phyloP scores from a whole-genome alignment of 92 coral and sea anemone species.

The Siderastrea siderea region DNA sequence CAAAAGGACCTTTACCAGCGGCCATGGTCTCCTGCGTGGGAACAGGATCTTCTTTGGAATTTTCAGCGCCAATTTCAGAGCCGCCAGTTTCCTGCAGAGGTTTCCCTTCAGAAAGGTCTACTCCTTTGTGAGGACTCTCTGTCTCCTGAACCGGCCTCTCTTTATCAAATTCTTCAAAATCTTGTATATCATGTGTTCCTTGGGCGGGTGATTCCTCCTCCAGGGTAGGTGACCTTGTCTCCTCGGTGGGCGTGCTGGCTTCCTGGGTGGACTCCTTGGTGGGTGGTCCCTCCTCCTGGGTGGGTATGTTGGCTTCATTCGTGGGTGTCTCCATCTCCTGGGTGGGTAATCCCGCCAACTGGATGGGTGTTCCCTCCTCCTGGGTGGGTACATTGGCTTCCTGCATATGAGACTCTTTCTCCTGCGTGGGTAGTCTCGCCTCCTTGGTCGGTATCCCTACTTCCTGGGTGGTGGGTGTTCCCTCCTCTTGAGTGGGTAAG shows the following conservation, averaged over 20 bases:
- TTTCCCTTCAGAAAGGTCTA: background rate
- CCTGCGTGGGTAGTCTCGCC: background rate
- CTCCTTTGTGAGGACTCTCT: background rate
- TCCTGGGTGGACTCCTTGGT: background rate
- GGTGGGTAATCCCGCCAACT: background rate
- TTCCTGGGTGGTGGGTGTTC: background rate
- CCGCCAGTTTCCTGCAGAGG: background rate
- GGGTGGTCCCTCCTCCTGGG: background rate
- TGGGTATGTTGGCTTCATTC: background rate
- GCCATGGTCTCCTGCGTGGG: background rate
- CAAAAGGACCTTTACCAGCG: slow-evolving; percentile 5
- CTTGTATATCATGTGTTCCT: background rate
- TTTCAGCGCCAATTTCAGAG: background rate
- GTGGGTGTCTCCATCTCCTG: background rate
- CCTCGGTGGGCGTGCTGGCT: background rate
- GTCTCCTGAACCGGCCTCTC: slow-evolving; percentile 11
- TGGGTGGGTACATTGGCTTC: background rate
- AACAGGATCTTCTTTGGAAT: background rate
- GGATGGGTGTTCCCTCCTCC: background rate
- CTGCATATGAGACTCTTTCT: background rate
- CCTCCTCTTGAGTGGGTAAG: background rate
- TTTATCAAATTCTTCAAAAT: background rate
- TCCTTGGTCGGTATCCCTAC: background rate
- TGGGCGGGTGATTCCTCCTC: background rate
- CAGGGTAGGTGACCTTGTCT: background rate